These are phyloP conservation scores for Microtus ochrogaster DNA, from an alignment of 2,113 vertebrate species.

Conservation along the genomic window DNA sequence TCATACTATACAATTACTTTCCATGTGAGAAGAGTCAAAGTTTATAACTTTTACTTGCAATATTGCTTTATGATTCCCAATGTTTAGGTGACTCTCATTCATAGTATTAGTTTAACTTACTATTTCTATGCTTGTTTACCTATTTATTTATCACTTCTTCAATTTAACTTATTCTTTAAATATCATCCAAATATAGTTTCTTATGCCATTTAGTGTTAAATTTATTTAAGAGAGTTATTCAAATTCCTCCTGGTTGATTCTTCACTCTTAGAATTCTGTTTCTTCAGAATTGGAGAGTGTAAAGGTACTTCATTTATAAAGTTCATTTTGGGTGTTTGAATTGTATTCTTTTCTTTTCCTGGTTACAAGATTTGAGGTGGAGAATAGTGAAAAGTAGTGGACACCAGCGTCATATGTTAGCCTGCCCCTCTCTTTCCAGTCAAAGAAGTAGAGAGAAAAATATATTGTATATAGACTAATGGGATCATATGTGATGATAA, in stretches of 20 bases:
- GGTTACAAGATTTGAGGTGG: neutral
- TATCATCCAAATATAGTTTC: neutral
- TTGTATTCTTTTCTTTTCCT: neutral
- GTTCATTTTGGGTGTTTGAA: neutral
- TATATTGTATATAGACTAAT: neutral
- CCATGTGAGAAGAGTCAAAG: neutral
- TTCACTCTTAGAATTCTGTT: neutral
- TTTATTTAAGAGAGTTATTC: slow-evolving; percentile 21
- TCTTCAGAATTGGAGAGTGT: neutral
- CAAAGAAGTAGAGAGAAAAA: neutral
- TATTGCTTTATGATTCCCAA: neutral
- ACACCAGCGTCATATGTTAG: neutral
- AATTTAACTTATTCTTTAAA: slow-evolving; percentile 5
- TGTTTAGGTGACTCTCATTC: neutral
- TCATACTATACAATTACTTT: neutral
- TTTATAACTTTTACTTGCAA: neutral
- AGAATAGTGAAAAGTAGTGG: neutral
- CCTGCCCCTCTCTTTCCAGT: neutral
- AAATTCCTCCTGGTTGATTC: neutral
- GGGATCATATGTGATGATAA: neutral
- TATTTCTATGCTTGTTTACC: neutral
- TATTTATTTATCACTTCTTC: neutral
- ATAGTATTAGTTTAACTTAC: neutral
- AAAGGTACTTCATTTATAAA: neutral
- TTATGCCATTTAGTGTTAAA: neutral